These are phyloP conservation scores for Bryconaethiops microstoma DNA, from an alignment of 2,797 vertebrate genomes.

Conservation along the genomic window DNA sequence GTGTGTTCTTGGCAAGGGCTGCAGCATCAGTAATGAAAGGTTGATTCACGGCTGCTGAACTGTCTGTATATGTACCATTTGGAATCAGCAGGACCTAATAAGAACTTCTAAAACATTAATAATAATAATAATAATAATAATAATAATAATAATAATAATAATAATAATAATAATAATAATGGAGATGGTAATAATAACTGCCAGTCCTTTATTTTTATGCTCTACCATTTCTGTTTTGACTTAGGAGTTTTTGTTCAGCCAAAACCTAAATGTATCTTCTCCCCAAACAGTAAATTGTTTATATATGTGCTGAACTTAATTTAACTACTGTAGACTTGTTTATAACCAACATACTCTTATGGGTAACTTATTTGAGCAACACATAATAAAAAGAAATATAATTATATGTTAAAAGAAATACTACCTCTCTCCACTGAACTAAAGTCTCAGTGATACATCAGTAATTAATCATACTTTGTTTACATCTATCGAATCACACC, in stretches of 20 bases:
- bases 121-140: background rate
- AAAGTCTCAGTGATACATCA: background rate
- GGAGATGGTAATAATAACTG: too few species aligned
- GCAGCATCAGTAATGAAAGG: slow-evolving; percentile 6
- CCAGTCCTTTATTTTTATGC: background rate
- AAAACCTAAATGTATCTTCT: background rate
- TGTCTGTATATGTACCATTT: background rate
- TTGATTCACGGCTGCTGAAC: background rate
- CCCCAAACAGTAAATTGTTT: background rate
- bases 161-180: background rate
- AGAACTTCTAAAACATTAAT: background rate
- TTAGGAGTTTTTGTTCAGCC: background rate
- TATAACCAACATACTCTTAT: background rate
- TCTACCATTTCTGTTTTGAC: background rate
- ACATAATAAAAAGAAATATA: background rate
- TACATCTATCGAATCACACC: too few species aligned
- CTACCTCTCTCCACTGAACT: background rate
- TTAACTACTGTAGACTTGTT: background rate
- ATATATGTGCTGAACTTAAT: background rate
- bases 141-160: background rate
- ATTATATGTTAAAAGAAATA: background rate
- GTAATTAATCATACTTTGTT: too few species aligned
- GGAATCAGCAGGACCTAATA: too few species aligned
- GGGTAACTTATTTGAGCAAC: background rate
- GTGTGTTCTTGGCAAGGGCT: slow-evolving; percentile 37